Base-by-base conservation (phyloP, 2,888 invertebrate species). In the Sphaeridia pumilis region DNA sequence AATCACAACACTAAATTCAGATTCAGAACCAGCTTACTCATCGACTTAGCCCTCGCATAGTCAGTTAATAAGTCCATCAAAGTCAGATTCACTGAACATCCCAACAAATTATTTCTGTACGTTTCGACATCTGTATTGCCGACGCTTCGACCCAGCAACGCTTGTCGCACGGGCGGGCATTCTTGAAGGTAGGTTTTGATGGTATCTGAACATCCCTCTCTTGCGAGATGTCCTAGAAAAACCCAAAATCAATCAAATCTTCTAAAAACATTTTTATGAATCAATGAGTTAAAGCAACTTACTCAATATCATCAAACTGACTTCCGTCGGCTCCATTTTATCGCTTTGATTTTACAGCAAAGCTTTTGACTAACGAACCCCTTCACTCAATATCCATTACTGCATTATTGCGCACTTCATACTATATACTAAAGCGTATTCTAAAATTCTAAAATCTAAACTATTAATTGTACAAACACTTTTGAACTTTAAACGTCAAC, bases 201-300 rank as follows among this genome's bases (percentile, higher is more conserved):
- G 4, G 51, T 55, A 36, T 55, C 55, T 2, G 43, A 36, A 22
- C 55, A 55, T 25, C 55, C 51, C 26, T 51, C 51, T 21, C 48
- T 43, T 22, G 55, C 51, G 12, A 51, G 50, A 43, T 55, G 51
- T 10, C 55, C 55, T 55, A 22, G 43, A 47, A n/a, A n/a, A n/a
- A n/a, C n/a, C n/a, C n/a, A n/a, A n/a, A n/a, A n/a, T n/a, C n/a
- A n/a, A n/a, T n/a, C n/a, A n/a, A n/a, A n/a, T n/a, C n/a, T n/a
- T n/a, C n/a, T n/a, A n/a, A n/a, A n/a, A n/a, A n/a, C n/a, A n/a
- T n/a, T n/a, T n/a, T n/a, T n/a, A n/a, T n/a, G n/a, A n/a, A n/a
- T n/a, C n/a, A n/a, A n/a, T n/a, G n/a, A n/a, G n/a, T n/a, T 38
- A 12, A 12, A 2, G 28, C 12, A 3, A 53, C 54, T 54, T 54